Evolutionary conservation across 1,140 invertebrate genomes (phyloP).

Genomic region (Drosophila obscura): DNA sequence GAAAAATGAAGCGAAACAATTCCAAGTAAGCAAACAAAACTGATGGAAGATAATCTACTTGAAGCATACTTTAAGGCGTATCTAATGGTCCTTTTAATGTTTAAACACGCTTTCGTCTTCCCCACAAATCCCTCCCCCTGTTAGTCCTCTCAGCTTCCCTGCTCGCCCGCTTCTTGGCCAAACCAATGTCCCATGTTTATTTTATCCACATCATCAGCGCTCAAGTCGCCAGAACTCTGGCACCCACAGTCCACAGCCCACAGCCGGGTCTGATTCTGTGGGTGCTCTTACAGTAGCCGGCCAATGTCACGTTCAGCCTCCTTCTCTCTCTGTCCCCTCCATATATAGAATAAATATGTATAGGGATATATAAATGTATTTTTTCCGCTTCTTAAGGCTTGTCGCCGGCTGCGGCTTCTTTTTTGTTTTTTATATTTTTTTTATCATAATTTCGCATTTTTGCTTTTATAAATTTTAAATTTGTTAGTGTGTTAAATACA

Average conservation of each 20-base stretch:
- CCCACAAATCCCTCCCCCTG: neutral
- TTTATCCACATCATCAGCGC: slow-evolving; percentile 81
- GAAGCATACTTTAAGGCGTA: slow-evolving; percentile 84
- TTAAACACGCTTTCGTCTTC: slow-evolving; percentile 78
- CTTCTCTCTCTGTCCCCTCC: slow-evolving; percentile 2
- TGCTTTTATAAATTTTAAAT: slow-evolving; percentile 83
- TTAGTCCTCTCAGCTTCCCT: neutral
- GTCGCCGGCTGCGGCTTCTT: slow-evolving; percentile 46
- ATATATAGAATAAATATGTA: neutral
- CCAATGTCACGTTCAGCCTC: slow-evolving; percentile 45
- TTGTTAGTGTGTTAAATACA: slow-evolving; percentile 54
- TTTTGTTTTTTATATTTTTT: slow-evolving; percentile 70
- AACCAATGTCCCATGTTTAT: slow-evolving; percentile 80
- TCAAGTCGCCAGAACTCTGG: slow-evolving; percentile 33
- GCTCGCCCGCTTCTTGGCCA: slow-evolving; percentile 10
- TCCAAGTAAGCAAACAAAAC: slow-evolving; percentile 82
- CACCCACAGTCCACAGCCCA: neutral
- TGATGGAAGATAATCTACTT: slow-evolving; percentile 83
- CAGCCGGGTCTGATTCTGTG: slow-evolving; percentile 21
- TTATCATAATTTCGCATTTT: slow-evolving; percentile 81
- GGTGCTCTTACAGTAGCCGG: slow-evolving; percentile 46
- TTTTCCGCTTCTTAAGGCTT: slow-evolving; percentile 5
- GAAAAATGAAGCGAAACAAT: slow-evolving; percentile 82
- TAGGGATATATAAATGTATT: neutral
- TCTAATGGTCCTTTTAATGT: slow-evolving; percentile 83